Evolutionary conservation across 1,140 invertebrate species (phyloP).

Genomic region (Lasioglossum albipes): DNA sequence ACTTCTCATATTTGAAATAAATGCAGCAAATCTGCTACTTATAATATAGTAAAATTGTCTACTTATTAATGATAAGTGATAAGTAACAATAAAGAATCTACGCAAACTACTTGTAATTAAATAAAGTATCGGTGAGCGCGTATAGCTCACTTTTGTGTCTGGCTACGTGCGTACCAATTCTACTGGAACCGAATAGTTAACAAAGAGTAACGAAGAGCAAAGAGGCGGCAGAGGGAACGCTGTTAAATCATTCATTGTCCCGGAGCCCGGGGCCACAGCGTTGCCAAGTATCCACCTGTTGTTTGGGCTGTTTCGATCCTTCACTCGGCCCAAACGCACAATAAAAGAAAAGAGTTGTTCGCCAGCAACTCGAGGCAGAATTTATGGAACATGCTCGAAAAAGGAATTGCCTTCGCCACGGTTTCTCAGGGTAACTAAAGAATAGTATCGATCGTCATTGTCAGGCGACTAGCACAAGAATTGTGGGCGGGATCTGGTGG

Average conservation of each 20-base stretch:
- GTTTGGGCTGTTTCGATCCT: neutral
- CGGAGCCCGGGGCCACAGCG: no score
- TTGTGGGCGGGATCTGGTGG: slow-evolving; percentile 98
- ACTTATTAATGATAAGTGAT: no score
- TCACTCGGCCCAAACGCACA: neutral
- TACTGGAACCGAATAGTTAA: no score
- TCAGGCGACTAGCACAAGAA: slow-evolving; percentile 95
- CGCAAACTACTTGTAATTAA: no score
- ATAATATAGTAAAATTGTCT: no score
- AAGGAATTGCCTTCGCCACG: slow-evolving; percentile 35
- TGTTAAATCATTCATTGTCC: neutral
- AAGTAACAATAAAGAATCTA: no score
- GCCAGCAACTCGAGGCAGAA: neutral
- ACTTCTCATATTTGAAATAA: no score
- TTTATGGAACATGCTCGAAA: neutral
- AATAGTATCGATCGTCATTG: slow-evolving; percentile 70
- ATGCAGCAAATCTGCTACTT: no score
- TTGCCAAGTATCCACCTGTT: neutral
- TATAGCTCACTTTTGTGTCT: no score
- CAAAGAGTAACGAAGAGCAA: no score
- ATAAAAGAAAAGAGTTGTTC: neutral
- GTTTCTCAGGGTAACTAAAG: slow-evolving; percentile 13
- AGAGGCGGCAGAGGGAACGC: neutral
- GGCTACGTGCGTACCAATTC: no score
- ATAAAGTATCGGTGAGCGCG: no score